Conservation (phyloP, 2,888 invertebrate genomes). For the Coenonympha glycerion region DNA sequence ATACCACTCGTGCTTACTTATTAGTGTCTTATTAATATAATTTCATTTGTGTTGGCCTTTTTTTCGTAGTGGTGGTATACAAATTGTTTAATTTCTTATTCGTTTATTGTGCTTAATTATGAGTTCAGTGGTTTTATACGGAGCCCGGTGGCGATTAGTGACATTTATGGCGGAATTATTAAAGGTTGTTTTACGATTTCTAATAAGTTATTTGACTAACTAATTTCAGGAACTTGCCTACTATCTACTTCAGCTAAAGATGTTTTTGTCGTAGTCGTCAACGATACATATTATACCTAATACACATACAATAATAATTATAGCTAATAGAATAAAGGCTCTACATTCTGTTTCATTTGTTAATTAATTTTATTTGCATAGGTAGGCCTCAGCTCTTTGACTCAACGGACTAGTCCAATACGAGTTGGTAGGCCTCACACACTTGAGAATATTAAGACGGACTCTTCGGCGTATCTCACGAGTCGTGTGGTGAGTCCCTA, state of each 20-base stretch:
- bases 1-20: constrained; percentile 58
- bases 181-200: constrained; percentile 43
- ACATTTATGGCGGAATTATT: constrained; percentile 48
- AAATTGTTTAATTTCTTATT: constrained; percentile 69
- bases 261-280: constrained; percentile 49
- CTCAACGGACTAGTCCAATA: too few relatives aligned
- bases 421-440: too few relatives aligned
- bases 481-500: too few relatives aligned
- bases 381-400: too few relatives aligned
- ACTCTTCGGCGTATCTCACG: too few relatives aligned
- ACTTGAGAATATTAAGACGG: too few relatives aligned
- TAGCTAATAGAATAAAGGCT: too few relatives aligned
- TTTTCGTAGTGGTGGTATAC: constrained; percentile 40
- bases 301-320: too few relatives aligned
- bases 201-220: constrained; percentile 17
- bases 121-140: constrained; percentile 49
- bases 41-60: constrained; percentile 42
- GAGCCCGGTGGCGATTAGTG: constrained; percentile 35
- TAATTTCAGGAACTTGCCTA: neutral
- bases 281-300: too few relatives aligned
- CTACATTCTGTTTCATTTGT: too few relatives aligned
- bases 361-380: too few relatives aligned
- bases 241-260: constrained; percentile 51
- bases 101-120: constrained; percentile 64
- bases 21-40: constrained; percentile 67